phyloP scores from a whole-genome alignment of 2,888 invertebrate species.

The Chalcosyrphus nemorum region DNA sequence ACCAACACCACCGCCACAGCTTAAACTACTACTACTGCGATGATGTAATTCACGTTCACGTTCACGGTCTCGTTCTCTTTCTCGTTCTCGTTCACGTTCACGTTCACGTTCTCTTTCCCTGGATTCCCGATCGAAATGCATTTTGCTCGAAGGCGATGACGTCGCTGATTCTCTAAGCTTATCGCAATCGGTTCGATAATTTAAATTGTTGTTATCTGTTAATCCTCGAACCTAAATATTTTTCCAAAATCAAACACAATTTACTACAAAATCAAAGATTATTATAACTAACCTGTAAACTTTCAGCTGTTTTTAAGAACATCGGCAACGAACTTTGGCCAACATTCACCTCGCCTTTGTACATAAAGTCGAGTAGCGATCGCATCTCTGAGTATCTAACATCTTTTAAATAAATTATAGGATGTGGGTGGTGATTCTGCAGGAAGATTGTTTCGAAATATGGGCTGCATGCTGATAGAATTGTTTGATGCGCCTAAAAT shows the following conservation, averaged over 20 bases:
- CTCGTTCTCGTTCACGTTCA: conserved; percentile 78
- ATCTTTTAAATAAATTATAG: conserved; percentile 96
- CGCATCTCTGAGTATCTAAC: conserved; percentile 94
- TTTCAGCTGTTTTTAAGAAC: conserved; percentile 96
- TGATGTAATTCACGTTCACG: conserved; percentile 80
- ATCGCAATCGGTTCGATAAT: conserved; percentile 81
- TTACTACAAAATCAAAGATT: not conserved
- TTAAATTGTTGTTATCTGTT: conserved; percentile 90
- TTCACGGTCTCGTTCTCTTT: conserved; percentile 76
- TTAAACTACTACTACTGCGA: conserved; percentile 80
- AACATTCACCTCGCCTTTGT: conserved; percentile 95
- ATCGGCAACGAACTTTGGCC: conserved; percentile 94
- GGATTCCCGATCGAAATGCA: conserved; percentile 75
- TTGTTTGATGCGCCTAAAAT: conserved; percentile 93
- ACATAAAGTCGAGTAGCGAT: conserved; percentile 95
- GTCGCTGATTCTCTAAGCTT: conserved; percentile 81
- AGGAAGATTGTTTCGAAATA: conserved; percentile 96
- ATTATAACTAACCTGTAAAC: conserved; percentile 87
- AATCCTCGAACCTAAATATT: conserved; percentile 86
- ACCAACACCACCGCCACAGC: conserved; percentile 78
- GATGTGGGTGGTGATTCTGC: conserved; percentile 94
- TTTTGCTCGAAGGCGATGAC: conserved; percentile 79
- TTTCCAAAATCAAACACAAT: not conserved
- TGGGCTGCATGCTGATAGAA: conserved; percentile 96
- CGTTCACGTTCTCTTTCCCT: conserved; percentile 75